phyloP scores from a whole-genome alignment of 2,888 invertebrate genomes.

The Caenorhabditis sulstoni region DNA sequence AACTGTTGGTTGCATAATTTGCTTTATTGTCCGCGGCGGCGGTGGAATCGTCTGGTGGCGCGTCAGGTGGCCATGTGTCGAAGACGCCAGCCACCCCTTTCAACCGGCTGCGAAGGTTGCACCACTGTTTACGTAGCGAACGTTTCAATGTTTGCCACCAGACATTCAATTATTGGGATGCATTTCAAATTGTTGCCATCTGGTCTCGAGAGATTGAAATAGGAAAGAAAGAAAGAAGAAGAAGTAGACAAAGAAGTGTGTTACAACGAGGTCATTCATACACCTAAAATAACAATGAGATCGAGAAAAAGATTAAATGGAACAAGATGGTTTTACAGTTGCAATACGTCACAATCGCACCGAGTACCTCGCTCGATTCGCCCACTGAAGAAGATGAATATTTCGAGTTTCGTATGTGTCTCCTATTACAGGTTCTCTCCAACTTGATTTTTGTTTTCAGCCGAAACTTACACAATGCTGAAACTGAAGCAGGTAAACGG shows the following conservation, averaged over 20 bases:
- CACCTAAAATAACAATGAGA: not conserved
- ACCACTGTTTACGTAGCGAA: constrained; percentile 39
- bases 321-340: constrained; percentile 18
- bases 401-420: constrained; percentile 61
- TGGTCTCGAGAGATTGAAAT: not conserved
- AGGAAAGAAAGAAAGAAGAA: constrained; percentile 1
- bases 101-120: constrained; percentile 51
- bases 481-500: constrained; percentile 52
- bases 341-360: constrained; percentile 64
- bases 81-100: constrained; percentile 12
- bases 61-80: constrained; percentile 17
- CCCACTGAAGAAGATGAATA: constrained; percentile 60
- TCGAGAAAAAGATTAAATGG: not conserved
- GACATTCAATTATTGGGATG: constrained; percentile 4
- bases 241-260: not conserved
- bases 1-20: constrained; percentile 12
- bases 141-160: constrained; percentile 31
- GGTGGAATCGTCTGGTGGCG: constrained; percentile 11
- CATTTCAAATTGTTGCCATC: constrained; percentile 20
- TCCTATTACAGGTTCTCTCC: not conserved
- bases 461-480: constrained; percentile 55
- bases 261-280: not conserved
- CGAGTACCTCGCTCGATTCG: constrained; percentile 62
- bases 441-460: constrained; percentile 23
- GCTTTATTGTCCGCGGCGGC: constrained; percentile 30